phyloP scores from a whole-genome alignment of 2,797 vertebrate genomes.

The Dendrocincla fuliginosa region DNA sequence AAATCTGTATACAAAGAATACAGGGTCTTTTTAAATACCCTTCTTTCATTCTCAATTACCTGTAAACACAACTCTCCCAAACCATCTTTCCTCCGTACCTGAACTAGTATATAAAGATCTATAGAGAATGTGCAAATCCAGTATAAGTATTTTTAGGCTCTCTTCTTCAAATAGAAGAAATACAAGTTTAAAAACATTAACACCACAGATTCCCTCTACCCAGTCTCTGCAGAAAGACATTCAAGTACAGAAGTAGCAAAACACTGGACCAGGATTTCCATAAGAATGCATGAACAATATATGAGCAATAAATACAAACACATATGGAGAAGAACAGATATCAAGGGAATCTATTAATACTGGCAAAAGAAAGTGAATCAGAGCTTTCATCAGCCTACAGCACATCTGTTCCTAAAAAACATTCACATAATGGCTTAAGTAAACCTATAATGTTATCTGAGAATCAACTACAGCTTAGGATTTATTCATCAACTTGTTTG shows the following conservation, averaged over 20 bases:
- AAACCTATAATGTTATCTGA: background rate
- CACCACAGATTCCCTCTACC: constrained; percentile 26
- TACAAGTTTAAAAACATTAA: constrained; percentile 41
- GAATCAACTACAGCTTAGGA: background rate
- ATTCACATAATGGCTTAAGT: background rate
- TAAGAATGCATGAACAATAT: background rate
- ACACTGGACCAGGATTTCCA: background rate
- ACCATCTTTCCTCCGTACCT: background rate
- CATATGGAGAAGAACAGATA: background rate
- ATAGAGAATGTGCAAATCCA: constrained; percentile 61
- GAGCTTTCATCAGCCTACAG: background rate
- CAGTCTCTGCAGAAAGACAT: constrained; percentile 41
- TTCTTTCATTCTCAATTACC: background rate
- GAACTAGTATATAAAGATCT: constrained; percentile 44
- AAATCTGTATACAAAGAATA: background rate
- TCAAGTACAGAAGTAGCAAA: background rate
- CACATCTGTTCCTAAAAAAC: background rate
- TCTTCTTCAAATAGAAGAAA: constrained; percentile 69
- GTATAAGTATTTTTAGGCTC: constrained; percentile 20
- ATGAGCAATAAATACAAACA: background rate
- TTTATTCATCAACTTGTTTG: background rate
- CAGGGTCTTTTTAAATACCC: constrained; percentile 12
- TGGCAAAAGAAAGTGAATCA: background rate
- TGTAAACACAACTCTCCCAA: constrained; percentile 49
- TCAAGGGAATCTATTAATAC: background rate